A percentile compares a stretch with the other conserved stretches of the same genome.
Conservation (phyloP, 2,888 invertebrate genomes). For the Acrocyrtus sp. region DNA sequence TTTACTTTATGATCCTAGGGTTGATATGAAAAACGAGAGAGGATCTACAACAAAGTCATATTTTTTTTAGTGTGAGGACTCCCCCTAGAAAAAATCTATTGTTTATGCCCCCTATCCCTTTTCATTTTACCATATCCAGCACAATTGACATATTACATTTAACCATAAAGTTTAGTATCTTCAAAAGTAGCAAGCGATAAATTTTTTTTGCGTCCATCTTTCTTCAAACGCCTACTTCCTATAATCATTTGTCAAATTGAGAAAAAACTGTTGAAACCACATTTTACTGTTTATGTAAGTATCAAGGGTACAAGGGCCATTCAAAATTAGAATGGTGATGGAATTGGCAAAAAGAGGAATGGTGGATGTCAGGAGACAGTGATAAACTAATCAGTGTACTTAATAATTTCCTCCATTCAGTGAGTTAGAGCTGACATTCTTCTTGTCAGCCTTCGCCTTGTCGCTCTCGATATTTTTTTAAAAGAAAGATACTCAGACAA, state of each 20-base stretch:
- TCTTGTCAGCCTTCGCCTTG: slow-evolving; percentile 49
- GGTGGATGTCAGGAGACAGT: slow-evolving; percentile 30
- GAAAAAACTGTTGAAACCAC: slow-evolving; percentile 24
- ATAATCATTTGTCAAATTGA: slow-evolving; percentile 32
- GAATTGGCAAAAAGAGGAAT: slow-evolving; percentile 38
- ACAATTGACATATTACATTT: neutral
- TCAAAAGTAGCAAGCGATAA: neutral
- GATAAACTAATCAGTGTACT: slow-evolving; percentile 41
- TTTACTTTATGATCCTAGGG: neutral
- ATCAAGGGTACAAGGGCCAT: slow-evolving; percentile 41
- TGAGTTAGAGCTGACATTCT: slow-evolving; percentile 43
- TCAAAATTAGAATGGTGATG: slow-evolving; percentile 9
- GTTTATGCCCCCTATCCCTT: neutral
- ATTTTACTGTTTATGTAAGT: slow-evolving; percentile 41
- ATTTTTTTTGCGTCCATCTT: neutral
- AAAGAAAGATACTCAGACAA: neutral
- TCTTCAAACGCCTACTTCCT: slow-evolving; percentile 37
- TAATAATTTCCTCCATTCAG: slow-evolving; percentile 39
- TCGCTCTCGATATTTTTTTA: slow-evolving; percentile 46
- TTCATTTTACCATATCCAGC: neutral
- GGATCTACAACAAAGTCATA: no score
- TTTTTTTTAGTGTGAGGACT: neutral
- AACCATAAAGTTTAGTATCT: neutral
- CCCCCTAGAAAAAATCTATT: neutral
- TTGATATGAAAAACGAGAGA: neutral